These are phyloP conservation scores for Pollicipes pollicipes DNA, from an alignment of 1,140 invertebrate genomes.

Conservation along the genomic window DNA sequence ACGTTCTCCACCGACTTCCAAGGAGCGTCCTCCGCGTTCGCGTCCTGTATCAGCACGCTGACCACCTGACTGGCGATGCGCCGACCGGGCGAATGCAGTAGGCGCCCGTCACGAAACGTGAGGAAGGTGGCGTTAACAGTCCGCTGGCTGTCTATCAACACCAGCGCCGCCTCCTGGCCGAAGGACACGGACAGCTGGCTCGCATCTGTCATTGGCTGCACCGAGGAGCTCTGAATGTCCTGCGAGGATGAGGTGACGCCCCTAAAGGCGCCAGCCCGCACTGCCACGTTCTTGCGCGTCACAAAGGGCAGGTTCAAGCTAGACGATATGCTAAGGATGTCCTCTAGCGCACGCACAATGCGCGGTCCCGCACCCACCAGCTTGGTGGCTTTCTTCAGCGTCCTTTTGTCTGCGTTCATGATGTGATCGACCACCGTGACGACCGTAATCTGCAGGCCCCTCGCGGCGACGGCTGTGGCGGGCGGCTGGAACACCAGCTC, in stretches of 20 bases:
- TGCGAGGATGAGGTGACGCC: neutral
- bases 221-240: neutral
- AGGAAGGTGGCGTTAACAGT: neutral
- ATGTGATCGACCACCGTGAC: neutral
- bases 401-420: neutral
- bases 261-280: neutral
- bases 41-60: neutral
- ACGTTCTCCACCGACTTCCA: too few species aligned
- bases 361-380: too few species aligned
- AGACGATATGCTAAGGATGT: too few species aligned
- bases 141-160: neutral
- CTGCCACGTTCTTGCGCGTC: neutral
- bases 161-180: neutral
- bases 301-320: neutral
- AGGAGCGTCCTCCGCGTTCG: neutral
- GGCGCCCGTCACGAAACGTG: neutral
- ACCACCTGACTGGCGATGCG: neutral
- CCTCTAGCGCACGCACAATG: too few species aligned
- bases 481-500: too few species aligned
- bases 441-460: neutral
- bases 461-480: neutral
- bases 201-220: neutral
- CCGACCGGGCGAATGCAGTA: neutral
- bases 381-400: too few species aligned
- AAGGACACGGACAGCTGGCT: neutral